phyloP scores from a whole-genome alignment of 2,888 invertebrate species.

The Caenorhabditis afra region DNA sequence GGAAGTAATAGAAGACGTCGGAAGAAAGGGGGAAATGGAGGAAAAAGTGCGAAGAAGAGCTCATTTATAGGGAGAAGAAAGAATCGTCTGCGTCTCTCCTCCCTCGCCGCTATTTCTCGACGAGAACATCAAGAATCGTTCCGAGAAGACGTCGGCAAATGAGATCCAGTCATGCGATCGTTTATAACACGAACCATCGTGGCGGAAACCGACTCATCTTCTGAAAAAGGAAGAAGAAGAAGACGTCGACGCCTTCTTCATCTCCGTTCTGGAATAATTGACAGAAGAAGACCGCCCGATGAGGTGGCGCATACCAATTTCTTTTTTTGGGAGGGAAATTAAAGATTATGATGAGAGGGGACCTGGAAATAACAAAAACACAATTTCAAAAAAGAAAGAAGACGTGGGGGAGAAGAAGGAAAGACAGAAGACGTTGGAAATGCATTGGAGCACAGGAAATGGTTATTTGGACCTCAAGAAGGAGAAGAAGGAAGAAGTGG shows the following conservation, averaged over 20 bases:
- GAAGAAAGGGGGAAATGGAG: background rate
- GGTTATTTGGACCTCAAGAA: too few species aligned
- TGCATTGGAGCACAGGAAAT: background rate
- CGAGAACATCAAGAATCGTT: slow-evolving; percentile 8
- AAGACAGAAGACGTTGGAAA: background rate
- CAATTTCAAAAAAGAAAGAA: background rate
- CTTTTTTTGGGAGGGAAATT: background rate
- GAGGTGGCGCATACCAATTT: slow-evolving; percentile 29
- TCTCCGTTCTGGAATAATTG: background rate
- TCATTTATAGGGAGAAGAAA: background rate
- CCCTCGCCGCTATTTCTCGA: background rate
- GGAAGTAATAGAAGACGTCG: background rate
- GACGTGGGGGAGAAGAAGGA: background rate
- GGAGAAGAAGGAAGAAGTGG: too few species aligned
- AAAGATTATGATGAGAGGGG: background rate
- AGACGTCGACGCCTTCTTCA: slow-evolving; percentile 1
- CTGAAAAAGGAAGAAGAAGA: too few species aligned
- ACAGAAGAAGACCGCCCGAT: background rate
- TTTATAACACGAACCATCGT: slow-evolving; percentile 26
- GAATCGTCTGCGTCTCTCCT: background rate
- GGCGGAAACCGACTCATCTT: too few species aligned
- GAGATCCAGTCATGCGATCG: slow-evolving; percentile 40
- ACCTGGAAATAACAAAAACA: slow-evolving; percentile 19
- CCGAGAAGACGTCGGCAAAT: slow-evolving; percentile 4
- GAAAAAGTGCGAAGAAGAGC: background rate